phyloP scores from a whole-genome alignment of 2,113 vertebrate genomes.

The Rhinogobius similis region DNA sequence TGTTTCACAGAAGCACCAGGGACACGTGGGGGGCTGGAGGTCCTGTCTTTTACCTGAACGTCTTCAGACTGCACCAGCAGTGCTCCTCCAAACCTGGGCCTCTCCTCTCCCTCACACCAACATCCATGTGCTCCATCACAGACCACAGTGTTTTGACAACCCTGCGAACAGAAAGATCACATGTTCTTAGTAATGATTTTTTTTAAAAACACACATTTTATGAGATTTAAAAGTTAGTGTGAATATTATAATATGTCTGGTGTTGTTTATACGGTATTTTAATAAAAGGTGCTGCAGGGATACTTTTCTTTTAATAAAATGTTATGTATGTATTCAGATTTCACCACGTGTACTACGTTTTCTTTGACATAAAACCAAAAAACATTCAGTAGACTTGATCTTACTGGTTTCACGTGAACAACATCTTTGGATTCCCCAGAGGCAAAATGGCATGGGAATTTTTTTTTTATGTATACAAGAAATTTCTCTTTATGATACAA shows the following conservation, averaged over 20 bases:
- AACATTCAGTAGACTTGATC: too few relatives aligned
- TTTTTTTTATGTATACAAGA: not conserved
- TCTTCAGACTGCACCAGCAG: slow-evolving; percentile 20
- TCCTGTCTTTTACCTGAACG: slow-evolving; percentile 43
- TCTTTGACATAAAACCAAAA: not conserved
- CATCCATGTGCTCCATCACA: slow-evolving; percentile 25
- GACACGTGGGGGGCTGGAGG: slow-evolving; percentile 40
- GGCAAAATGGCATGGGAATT: not conserved
- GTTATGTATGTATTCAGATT: not conserved
- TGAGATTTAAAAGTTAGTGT: not conserved
- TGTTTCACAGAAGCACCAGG: slow-evolving; percentile 28
- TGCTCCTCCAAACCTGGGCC: slow-evolving; percentile 21
- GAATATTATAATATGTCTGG: not conserved
- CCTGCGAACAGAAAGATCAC: slow-evolving; percentile 41
- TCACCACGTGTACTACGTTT: not conserved
- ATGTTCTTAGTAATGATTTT: not conserved
- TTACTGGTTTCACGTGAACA: not conserved
- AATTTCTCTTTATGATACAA: not conserved
- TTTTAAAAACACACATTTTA: not conserved
- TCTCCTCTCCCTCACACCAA: not conserved
- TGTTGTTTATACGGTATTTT: not conserved
- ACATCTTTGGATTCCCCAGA: not conserved
- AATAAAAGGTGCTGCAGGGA: not conserved
- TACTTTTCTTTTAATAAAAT: not conserved
- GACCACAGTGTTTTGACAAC: slow-evolving; percentile 36